Evolutionary conservation across 2,113 vertebrate genomes (phyloP).

Genomic region (Hystrix brachyura): DNA sequence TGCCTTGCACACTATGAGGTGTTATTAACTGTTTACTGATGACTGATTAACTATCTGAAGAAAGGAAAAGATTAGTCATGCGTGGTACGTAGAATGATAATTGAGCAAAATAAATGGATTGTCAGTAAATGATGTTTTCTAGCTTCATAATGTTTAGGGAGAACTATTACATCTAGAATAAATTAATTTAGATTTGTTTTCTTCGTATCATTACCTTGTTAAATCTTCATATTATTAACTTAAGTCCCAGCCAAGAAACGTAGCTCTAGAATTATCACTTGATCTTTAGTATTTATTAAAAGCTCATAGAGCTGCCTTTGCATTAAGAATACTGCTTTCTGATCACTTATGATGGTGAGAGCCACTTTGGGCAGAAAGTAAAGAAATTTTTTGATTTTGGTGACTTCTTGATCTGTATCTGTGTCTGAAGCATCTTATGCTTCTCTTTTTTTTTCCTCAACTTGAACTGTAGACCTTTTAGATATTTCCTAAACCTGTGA

Average conservation of each 20-base stretch:
- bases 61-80: slow-evolving; percentile 38
- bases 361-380: not conserved
- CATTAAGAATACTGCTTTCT: slow-evolving; percentile 56
- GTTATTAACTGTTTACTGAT: slow-evolving; percentile 58
- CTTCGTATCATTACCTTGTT: slow-evolving; percentile 40
- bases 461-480: slow-evolving; percentile 54
- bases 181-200: slow-evolving; percentile 43
- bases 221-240: not conserved
- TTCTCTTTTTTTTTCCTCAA: not conserved
- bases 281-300: slow-evolving; percentile 65
- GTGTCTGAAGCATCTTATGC: slow-evolving; percentile 9
- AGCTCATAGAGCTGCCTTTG: slow-evolving; percentile 27
- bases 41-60: slow-evolving; percentile 54
- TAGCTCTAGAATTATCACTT: slow-evolving; percentile 31
- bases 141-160: not conserved
- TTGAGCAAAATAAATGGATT: slow-evolving; percentile 50
- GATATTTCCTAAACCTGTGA: slow-evolving; percentile 46
- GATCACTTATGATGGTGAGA: slow-evolving; percentile 52
- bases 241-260: not conserved
- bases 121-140: slow-evolving; percentile 21
- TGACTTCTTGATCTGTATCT: slow-evolving; percentile 19
- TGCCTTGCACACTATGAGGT: slow-evolving; percentile 58
- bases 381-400: slow-evolving; percentile 54
- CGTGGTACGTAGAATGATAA: slow-evolving; percentile 14
- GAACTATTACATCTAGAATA: not conserved